A percentile compares a stretch with the other conserved stretches of the same genome.
phyloP scores from a whole-genome alignment of 2,113 vertebrate genomes.

The Emydocephalus ijimae region DNA sequence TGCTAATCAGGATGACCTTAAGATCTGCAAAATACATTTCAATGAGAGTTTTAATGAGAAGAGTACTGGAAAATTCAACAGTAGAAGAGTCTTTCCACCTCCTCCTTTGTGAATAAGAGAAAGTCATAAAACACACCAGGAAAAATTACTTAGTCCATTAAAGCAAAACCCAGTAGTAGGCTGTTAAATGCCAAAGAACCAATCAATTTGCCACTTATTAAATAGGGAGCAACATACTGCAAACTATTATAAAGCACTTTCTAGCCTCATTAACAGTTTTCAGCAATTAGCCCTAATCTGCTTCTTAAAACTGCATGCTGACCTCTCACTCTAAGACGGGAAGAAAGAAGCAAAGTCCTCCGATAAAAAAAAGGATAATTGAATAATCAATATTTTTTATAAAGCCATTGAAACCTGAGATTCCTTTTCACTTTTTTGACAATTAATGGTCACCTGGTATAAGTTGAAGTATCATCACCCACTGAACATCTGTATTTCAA shows the following conservation, averaged over 20 bases:
- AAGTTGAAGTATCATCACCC: not conserved
- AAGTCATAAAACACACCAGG: slow-evolving; percentile 64
- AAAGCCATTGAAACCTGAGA: slow-evolving; percentile 7
- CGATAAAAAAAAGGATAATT: slow-evolving; percentile 3
- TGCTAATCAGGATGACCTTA: slow-evolving; percentile 83
- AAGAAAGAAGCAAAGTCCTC: slow-evolving; percentile 37
- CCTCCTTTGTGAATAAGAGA: slow-evolving; percentile 71
- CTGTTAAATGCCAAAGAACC: slow-evolving; percentile 68
- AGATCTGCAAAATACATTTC: slow-evolving; percentile 67
- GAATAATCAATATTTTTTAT: not conserved
- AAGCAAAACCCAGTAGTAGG: slow-evolving; percentile 68
- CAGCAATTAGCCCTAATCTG: slow-evolving; percentile 58
- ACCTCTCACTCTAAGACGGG: slow-evolving; percentile 33
- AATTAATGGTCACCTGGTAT: not conserved
- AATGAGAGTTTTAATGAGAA: slow-evolving; percentile 73
- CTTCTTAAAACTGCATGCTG: slow-evolving; percentile 48
- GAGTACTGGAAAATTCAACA: slow-evolving; percentile 71
- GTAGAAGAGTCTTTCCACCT: slow-evolving; percentile 60
- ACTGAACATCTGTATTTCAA: slow-evolving; percentile 2
- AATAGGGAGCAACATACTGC: slow-evolving; percentile 59
- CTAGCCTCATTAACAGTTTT: slow-evolving; percentile 54
- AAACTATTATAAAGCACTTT: slow-evolving; percentile 53
- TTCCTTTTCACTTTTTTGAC: not conserved
- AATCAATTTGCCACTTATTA: slow-evolving; percentile 77
- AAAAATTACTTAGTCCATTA: slow-evolving; percentile 81